Conservation (phyloP, 2,113 vertebrate species). For the Spermophilus dauricus region DNA sequence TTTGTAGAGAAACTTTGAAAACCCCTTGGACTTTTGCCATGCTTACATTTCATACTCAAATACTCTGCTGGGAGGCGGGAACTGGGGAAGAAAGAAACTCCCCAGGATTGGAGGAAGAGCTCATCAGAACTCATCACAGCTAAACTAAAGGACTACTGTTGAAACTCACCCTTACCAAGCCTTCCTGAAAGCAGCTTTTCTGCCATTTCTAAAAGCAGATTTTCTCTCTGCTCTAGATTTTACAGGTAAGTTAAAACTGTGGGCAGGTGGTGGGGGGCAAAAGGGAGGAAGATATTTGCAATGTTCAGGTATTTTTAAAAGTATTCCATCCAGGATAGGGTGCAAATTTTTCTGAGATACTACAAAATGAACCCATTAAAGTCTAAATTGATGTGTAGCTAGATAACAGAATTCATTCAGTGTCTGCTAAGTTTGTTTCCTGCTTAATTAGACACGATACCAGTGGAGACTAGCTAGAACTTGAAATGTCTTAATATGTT, state of each 20-base stretch:
- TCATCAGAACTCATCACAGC: neutral
- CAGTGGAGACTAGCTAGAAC: neutral
- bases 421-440: neutral
- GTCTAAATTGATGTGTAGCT: neutral
- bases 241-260: constrained; percentile 48
- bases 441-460: neutral
- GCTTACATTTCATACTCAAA: neutral
- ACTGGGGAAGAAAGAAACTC: neutral
- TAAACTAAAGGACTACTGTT: neutral
- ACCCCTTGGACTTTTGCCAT: accelerated
- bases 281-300: neutral
- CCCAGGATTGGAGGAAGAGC: neutral
- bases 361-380: neutral
- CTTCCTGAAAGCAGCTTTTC: neutral
- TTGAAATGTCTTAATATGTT: neutral
- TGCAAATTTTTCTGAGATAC: neutral
- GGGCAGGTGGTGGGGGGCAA: neutral
- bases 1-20: neutral
- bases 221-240: neutral
- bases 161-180: neutral
- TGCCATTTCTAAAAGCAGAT: neutral
- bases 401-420: neutral
- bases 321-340: neutral
- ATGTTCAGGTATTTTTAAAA: neutral
- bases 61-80: accelerated